Conservation (phyloP, 2,113 vertebrate species). For the Ahaetulla prasina region DNA sequence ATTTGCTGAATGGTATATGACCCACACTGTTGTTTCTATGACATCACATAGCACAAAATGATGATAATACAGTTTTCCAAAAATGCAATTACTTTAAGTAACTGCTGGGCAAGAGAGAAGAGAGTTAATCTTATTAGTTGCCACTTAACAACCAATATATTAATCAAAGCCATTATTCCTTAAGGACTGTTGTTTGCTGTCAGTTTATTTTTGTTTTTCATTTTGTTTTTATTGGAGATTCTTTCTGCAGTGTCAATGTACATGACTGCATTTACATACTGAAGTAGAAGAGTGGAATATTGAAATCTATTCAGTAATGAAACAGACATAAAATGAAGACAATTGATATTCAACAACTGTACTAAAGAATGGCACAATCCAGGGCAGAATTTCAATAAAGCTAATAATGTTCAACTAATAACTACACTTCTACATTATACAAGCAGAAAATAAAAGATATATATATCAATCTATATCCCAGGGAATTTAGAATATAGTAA, state of each 20-base stretch:
- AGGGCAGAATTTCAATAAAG: neutral
- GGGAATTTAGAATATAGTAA: neutral
- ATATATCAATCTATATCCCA: neutral
- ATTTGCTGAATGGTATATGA: conserved; percentile 62
- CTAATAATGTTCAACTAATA: neutral
- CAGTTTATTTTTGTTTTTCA: conserved; percentile 50
- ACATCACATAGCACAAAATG: conserved; percentile 83
- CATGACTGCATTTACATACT: conserved; percentile 11
- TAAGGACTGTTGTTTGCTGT: conserved; percentile 47
- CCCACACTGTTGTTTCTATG: conserved; percentile 56
- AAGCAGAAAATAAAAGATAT: neutral
- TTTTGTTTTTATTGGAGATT: neutral
- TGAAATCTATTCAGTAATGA: neutral
- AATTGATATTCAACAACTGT: neutral
- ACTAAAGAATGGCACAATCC: neutral
- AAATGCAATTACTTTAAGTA: conserved; percentile 95
- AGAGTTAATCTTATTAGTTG: conserved; percentile 79
- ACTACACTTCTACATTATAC: neutral
- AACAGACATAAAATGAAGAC: neutral
- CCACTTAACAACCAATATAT: conserved; percentile 76
- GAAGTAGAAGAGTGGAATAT: neutral
- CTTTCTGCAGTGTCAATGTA: conserved; percentile 31
- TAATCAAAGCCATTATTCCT: conserved; percentile 73
- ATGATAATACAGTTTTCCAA: conserved; percentile 87
- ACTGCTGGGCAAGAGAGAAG: conserved; percentile 71